These are phyloP conservation scores for Sclerodermus sp. DNA, from an alignment of 2,888 invertebrate genomes.

Conservation along the genomic window DNA sequence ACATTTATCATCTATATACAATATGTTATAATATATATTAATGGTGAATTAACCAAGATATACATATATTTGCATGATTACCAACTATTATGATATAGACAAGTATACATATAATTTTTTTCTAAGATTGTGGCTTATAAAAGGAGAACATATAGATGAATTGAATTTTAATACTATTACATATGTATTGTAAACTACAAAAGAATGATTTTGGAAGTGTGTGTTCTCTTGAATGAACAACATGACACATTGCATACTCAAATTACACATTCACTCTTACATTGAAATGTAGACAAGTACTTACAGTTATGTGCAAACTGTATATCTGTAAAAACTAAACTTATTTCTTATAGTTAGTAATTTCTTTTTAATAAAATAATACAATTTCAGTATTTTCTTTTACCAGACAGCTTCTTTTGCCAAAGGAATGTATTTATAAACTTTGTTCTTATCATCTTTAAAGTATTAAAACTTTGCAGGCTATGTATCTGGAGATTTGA, in stretches of 20 bases:
- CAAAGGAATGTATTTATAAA: no score
- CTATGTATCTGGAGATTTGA: no score
- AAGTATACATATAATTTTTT: constrained; percentile 23
- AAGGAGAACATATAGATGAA: constrained; percentile 15
- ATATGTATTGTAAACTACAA: background rate
- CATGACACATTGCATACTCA: constrained; percentile 4
- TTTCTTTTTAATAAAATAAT: no score
- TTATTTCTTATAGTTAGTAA: no score
- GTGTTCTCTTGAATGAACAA: background rate
- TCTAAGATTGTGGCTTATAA: constrained; percentile 5
- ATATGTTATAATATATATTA: constrained; percentile 53
- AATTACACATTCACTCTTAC: constrained; percentile 8
- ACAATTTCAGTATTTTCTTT: no score
- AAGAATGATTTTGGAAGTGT: background rate
- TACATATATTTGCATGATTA: constrained; percentile 46
- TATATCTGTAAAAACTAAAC: no score
- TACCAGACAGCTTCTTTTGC: no score
- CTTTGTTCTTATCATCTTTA: no score
- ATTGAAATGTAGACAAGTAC: no score
- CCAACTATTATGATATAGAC: constrained; percentile 27
- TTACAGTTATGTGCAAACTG: no score
- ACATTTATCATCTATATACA: constrained; percentile 56
- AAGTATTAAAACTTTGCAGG: no score
- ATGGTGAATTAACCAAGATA: constrained; percentile 55
- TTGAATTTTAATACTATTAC: constrained; percentile 6